Conservation (phyloP, 1,140 invertebrate genomes). For the Dendroctonus ponderosae region DNA sequence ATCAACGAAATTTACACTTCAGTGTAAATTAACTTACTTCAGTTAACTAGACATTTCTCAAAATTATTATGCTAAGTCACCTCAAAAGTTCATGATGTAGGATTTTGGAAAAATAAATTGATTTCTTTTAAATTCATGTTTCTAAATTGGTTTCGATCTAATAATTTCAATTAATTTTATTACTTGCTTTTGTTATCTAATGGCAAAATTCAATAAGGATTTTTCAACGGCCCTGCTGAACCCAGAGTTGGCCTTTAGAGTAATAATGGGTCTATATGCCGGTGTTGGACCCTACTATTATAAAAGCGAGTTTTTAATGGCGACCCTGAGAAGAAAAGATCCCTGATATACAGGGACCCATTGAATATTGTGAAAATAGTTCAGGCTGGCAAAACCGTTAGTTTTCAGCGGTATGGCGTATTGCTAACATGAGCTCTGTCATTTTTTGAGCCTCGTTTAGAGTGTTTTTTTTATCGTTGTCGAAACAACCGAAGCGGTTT, state of each 20-base stretch:
- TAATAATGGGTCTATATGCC: slow-evolving; percentile 46
- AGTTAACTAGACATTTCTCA: too few species aligned
- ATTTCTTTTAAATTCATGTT: too few species aligned
- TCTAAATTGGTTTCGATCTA: too few species aligned
- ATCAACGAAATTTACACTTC: too few species aligned
- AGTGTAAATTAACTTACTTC: too few species aligned
- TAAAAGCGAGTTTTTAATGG: slow-evolving; percentile 50
- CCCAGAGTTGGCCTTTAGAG: slow-evolving; percentile 22
- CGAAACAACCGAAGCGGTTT: neutral
- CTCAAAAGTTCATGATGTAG: too few species aligned
- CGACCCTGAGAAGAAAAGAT: slow-evolving; percentile 44
- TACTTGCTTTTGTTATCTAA: slow-evolving; percentile 1
- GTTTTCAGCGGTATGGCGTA: slow-evolving; percentile 21
- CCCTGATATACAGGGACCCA: slow-evolving; percentile 40
- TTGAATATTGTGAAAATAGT: slow-evolving; percentile 31
- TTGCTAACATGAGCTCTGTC: slow-evolving; percentile 11
- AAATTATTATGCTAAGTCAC: too few species aligned
- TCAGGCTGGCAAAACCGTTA: slow-evolving; percentile 33
- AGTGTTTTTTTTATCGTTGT: slow-evolving; percentile 3
- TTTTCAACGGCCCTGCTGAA: neutral
- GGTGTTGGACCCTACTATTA: slow-evolving; percentile 44
- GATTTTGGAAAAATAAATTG: too few species aligned
- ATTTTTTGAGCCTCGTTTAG: slow-evolving; percentile 1
- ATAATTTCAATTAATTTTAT: neutral
- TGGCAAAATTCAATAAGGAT: too few species aligned